Conservation (phyloP, 2,888 invertebrate species). For the Hydraecia micacea region DNA sequence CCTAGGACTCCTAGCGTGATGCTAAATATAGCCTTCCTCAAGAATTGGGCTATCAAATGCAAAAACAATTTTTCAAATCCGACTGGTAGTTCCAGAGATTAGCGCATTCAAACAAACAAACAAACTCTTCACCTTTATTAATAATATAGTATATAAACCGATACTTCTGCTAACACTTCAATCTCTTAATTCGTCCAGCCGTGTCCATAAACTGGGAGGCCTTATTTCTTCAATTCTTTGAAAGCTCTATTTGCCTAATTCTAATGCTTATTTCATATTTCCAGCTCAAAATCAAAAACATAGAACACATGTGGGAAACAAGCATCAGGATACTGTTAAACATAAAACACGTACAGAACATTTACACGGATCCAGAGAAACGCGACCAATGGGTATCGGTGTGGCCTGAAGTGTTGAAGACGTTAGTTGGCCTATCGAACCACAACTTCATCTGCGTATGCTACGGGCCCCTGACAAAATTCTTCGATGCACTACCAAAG, state of each 20-base stretch:
- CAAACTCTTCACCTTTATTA: no score
- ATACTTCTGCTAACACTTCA: not conserved
- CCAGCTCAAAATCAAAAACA: conserved; percentile 91
- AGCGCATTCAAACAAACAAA: no score
- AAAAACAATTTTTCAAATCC: no score
- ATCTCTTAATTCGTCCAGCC: not conserved
- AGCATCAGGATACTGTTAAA: conserved; percentile 90
- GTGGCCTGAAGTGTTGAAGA: conserved; percentile 92
- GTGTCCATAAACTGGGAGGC: not conserved
- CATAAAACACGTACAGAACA: conserved; percentile 91
- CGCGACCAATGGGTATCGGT: conserved; percentile 91
- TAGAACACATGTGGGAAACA: conserved; percentile 92
- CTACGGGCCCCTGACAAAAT: conserved; percentile 91
- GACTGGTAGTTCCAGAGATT: no score
- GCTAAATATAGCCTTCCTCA: no score
- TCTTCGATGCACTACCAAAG: conserved; percentile 90
- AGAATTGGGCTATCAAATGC: no score
- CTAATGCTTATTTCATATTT: conserved; percentile 38
- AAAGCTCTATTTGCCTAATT: not conserved
- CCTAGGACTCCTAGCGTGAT: no score
- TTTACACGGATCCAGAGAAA: conserved; percentile 92
- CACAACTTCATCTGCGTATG: conserved; percentile 92
- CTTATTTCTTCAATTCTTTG: not conserved
- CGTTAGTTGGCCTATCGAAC: conserved; percentile 91
- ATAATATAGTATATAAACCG: no score